These are phyloP conservation scores for Scaptodrosophila lebanonensis DNA, from an alignment of 1,140 invertebrate genomes.

Conservation along the genomic window DNA sequence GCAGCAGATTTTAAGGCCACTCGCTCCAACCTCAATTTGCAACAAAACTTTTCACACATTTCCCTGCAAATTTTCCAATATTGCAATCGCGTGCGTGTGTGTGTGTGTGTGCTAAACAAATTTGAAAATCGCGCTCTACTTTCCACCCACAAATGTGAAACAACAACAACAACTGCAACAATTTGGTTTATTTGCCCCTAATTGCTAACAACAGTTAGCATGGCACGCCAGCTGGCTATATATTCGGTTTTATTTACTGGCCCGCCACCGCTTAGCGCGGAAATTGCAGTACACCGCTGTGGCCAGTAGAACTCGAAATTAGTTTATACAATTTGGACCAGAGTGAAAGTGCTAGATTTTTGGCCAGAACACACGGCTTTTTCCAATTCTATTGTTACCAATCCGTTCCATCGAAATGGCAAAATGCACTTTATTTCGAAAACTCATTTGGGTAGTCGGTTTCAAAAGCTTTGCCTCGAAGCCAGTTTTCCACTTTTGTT, in stretches of 20 bases:
- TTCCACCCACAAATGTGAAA: slow-evolving; percentile 31
- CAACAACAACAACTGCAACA: slow-evolving; percentile 23
- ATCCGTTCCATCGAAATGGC: no score
- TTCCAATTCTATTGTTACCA: no score
- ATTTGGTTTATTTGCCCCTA: slow-evolving; percentile 68
- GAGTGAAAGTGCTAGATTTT: slow-evolving; percentile 5
- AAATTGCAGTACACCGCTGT: no score
- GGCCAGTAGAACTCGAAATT: no score
- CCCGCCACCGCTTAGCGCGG: neutral
- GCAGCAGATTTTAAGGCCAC: slow-evolving; percentile 18
- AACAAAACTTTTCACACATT: slow-evolving; percentile 67
- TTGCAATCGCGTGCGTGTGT: slow-evolving; percentile 45
- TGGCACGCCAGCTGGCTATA: no score
- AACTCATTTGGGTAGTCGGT: no score
- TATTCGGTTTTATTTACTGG: slow-evolving; percentile 2
- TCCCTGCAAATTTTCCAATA: slow-evolving; percentile 49
- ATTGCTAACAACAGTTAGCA: slow-evolving; percentile 69
- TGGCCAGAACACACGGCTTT: no score
- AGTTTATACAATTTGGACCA: neutral
- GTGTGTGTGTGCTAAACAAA: slow-evolving; percentile 18
- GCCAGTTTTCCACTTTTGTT: no score
- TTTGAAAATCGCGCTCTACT: slow-evolving; percentile 35
- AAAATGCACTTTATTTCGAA: no score
- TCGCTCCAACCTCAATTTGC: no score
- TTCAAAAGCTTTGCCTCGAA: no score